Base-by-base conservation (phyloP, 2,797 vertebrate species). In the Phataginus tetradactyla region DNA sequence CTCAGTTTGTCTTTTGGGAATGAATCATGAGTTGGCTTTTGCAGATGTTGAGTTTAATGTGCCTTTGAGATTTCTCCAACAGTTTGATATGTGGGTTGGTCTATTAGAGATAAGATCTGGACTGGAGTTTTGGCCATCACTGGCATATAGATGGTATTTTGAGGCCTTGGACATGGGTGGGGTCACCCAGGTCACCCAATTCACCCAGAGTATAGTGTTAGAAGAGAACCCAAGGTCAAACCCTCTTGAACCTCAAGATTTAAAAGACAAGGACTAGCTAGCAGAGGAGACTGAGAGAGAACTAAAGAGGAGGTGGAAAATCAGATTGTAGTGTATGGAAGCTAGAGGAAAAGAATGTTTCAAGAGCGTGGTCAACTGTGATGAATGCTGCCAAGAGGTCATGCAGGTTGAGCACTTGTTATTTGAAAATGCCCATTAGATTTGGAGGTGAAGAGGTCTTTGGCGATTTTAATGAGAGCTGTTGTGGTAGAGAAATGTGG, bases 1-100 rank as follows among this genome's bases (percentile, higher is more conserved):
- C 8, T 91, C 7, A 20, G 7, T 61, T 90, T 59, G 23, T 80
- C 59, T 86, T 80, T 87, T 32, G 32, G 39, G 32, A 75, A 59
- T 89, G 45, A 79, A 92, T 83, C 25, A 72, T 34, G 49, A 80
- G 55, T 69, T 91, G 88, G 55, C 75, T 77, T 78, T 92, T 72
- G 49, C 53, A 86, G 45, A 71, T 91, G 66, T 32, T 81, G 68
- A 61, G 29, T 81, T 66, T 83, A 51, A 86, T 92, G 53, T 91
- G 57, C 20, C 49, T 90, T 92, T 83, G 80, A 81, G 49, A 69
- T 86, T 80, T 94, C 59, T 69, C 32, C 88, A 89, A 37, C 49
- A 53, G 57, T 92, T 80, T 59, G 55, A 55, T 57, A 14, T 83
- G 17, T 55, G 63, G 13, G 45, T 79, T 93, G 78, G 57, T 55